Evolutionary conservation across 2,113 vertebrate genomes (phyloP).

Genomic region (Malurus alboscapulatus): DNA sequence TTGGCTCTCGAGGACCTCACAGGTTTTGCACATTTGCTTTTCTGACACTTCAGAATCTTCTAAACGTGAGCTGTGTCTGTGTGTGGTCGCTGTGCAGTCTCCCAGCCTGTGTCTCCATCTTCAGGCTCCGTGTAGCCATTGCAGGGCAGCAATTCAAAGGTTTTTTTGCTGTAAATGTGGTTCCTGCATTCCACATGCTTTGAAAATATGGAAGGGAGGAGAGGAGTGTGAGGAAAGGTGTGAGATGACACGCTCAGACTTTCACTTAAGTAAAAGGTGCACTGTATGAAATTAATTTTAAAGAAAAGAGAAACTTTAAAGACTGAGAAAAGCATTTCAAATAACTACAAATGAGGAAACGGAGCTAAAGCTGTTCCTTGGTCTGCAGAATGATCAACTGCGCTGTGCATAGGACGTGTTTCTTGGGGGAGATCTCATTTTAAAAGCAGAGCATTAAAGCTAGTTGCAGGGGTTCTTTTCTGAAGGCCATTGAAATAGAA

Average conservation of each 20-base stretch:
- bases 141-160: not conserved
- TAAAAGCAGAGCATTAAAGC: conserved; percentile 16
- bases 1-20: not conserved
- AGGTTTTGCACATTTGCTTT: not conserved
- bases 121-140: conserved; percentile 54
- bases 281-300: not conserved
- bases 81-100: not conserved
- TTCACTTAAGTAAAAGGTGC: not conserved
- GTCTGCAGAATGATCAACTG: not conserved
- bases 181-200: not conserved
- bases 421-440: conserved; percentile 15
- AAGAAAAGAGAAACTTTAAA: not conserved
- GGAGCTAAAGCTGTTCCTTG: not conserved
- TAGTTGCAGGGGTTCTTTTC: conserved; percentile 37
- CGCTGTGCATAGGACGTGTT: not conserved
- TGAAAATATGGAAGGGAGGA: not conserved
- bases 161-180: not conserved
- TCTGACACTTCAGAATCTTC: not conserved
- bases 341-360: not conserved
- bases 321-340: not conserved
- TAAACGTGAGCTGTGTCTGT: not conserved
- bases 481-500: conserved; percentile 4
- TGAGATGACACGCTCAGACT: not conserved
- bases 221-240: not conserved
- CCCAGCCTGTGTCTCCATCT: conserved; percentile 77